Evolutionary conservation across 1,140 invertebrate genomes (phyloP).

Genomic region (Philopotamus ludificatus): DNA sequence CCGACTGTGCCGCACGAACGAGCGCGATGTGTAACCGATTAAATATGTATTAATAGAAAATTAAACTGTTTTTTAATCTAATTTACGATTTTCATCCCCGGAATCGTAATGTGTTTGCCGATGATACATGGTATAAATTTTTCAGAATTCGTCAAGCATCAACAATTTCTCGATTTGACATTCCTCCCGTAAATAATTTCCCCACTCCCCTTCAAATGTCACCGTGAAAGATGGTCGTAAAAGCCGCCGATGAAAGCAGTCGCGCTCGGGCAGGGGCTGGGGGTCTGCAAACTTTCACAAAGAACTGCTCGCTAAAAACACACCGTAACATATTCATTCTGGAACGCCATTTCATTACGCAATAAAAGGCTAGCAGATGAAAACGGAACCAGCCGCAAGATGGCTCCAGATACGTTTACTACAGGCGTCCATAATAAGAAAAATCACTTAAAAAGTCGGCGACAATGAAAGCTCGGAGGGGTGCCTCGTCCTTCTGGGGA

Average conservation of each 20-base stretch:
- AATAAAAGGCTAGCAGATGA: constrained; percentile 39
- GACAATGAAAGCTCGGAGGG: constrained; percentile 30
- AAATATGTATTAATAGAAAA: too few species aligned
- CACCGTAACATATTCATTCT: constrained; percentile 41
- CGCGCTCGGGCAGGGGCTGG: not conserved
- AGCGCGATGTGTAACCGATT: too few species aligned
- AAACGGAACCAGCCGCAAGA: constrained; percentile 31
- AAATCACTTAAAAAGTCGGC: constrained; percentile 43
- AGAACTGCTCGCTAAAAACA: constrained; percentile 33
- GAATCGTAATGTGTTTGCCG: too few species aligned
- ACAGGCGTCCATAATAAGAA: constrained; percentile 40
- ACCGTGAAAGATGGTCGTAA: constrained; percentile 38
- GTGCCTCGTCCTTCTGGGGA: not conserved
- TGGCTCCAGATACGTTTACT: constrained; percentile 37
- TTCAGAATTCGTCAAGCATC: constrained; percentile 17
- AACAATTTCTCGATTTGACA: constrained; percentile 23
- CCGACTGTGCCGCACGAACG: constrained; percentile 1
- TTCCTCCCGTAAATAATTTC: constrained; percentile 41
- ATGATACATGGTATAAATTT: constrained; percentile 12
- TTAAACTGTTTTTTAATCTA: too few species aligned
- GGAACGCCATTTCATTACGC: constrained; percentile 40
- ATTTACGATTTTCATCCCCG: too few species aligned
- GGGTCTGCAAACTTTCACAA: constrained; percentile 28
- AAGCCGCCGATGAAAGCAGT: constrained; percentile 14
- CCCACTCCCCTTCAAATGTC: constrained; percentile 27